phyloP scores from a whole-genome alignment of 2,797 vertebrate genomes.

The Mormyrus proboscirostris region DNA sequence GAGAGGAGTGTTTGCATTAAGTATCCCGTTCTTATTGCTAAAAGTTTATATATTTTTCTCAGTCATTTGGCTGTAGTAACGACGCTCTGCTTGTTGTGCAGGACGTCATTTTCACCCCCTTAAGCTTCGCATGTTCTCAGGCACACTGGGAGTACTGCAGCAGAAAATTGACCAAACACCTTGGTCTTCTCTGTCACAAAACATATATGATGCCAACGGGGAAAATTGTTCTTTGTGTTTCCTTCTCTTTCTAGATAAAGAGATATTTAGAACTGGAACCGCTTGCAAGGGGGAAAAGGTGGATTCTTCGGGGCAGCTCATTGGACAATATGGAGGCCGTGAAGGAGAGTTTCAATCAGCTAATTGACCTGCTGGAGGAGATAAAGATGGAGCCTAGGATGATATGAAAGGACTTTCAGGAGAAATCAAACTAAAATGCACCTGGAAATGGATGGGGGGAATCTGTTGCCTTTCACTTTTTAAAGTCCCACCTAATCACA shows the following conservation, averaged over 20 bases:
- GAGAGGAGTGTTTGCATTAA: background rate
- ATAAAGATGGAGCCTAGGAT: constrained; percentile 67
- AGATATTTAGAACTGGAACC: constrained; percentile 86
- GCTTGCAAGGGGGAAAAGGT: constrained; percentile 77
- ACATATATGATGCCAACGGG: background rate
- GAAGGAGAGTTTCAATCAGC: constrained; percentile 76
- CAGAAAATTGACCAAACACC: background rate
- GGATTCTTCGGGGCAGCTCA: constrained; percentile 77
- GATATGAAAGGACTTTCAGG: constrained; percentile 57
- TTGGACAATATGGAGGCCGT: constrained; percentile 72
- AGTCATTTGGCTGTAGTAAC: background rate
- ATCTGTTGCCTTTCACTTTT: background rate
- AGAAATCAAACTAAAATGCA: background rate
- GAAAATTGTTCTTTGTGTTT: constrained; percentile 5
- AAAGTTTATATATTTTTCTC: background rate
- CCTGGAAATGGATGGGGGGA: background rate
- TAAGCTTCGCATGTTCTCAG: background rate
- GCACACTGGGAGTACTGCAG: background rate
- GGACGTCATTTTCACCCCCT: background rate
- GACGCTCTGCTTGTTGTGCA: background rate
- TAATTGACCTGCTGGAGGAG: constrained; percentile 76
- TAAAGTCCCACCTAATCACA: background rate
- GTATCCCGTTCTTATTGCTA: background rate
- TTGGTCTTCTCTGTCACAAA: background rate
- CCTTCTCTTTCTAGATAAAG: constrained; percentile 61